Base-by-base conservation (phyloP, 2,888 invertebrate species). In the Oeneis ivallda region DNA sequence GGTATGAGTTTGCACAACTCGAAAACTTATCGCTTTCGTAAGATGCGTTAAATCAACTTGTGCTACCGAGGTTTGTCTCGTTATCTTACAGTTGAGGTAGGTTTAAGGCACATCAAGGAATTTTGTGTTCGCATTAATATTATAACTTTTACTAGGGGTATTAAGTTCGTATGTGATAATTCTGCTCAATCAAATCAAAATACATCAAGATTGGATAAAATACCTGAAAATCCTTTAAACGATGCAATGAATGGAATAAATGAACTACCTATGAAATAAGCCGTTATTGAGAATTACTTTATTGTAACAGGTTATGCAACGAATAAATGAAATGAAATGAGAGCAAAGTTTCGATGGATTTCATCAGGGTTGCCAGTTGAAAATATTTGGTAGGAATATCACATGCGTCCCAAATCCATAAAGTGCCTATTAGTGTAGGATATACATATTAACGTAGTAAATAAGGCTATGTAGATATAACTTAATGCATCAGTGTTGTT, bases 361-460 rank as follows among this genome's bases (percentile, higher is more conserved):
- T n/a, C 8, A n/a, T 34, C n/a, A 9, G 19, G 58, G 41, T 64
- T 58, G 58, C 58, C 52, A 65, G 56, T 43, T 52, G n/a, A 49
- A 66, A 67, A 66, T 57, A 54, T 68, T 64, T 57, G 52, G 63
- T 67, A 70, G 60, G 67, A 71, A 65, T 56, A 53, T 66, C 50
- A 64, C 54, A 62, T 62, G 65, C 74, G 76, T 70, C 58, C 70
- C 67, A 54, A 75, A 79, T 79, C 83, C 85, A 80, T 79, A 76
- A 85, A 85, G 85, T 85, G 85, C 86, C 86, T 85, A 83, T 79
- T 84, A 82, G 74, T 79, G 74, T 81, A 77, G 72, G 70, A 80
- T 69, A 76, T 81, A 79, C 74, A 76, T 73, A 73, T 26, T 37
- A 19, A 50, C 19, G 8, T 78, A 77, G 75, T 74, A 63, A 70